A percentile compares a stretch with the other conserved stretches of the same genome.
Conservation (phyloP, 2,888 invertebrate species). For the Galeruca laticollis region DNA sequence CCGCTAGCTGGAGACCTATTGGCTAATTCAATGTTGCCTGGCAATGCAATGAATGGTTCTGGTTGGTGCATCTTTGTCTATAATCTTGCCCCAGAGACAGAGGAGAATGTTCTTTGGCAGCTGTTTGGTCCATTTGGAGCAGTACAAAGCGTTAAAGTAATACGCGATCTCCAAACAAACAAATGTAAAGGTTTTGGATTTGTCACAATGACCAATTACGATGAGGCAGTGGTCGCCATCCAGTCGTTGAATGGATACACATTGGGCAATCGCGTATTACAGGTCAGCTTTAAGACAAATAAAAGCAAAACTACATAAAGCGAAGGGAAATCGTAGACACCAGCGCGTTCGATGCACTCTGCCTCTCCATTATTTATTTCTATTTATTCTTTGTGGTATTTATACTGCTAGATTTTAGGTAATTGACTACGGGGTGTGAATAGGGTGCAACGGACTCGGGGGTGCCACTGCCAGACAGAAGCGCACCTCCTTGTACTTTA, state of each 20-base stretch:
- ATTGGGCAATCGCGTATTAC: constrained; percentile 93
- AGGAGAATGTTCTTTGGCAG: constrained; percentile 93
- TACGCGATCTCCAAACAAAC: constrained; percentile 73
- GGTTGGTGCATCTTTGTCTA: constrained; percentile 96
- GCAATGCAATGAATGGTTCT: constrained; percentile 86
- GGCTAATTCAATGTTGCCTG: constrained; percentile 84
- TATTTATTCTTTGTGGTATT: constrained; percentile 45
- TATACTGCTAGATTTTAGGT: constrained; percentile 46
- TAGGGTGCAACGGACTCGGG: constrained; percentile 51
- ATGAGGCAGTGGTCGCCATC: constrained; percentile 96
- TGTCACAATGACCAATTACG: constrained; percentile 98
- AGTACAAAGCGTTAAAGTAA: constrained; percentile 95
- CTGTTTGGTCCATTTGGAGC: constrained; percentile 97
- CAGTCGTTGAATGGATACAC: constrained; percentile 97
- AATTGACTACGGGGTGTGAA: constrained; percentile 46
- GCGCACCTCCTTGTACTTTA: constrained; percentile 55
- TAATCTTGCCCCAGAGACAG: constrained; percentile 91
- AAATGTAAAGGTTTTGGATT: constrained; percentile 99
- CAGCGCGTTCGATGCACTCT: constrained; percentile 52
- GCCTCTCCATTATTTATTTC: constrained; percentile 49
- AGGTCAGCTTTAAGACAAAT: constrained; percentile 97
- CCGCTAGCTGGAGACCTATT: constrained; percentile 79
- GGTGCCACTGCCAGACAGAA: constrained; percentile 51
- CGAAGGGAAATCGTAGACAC: constrained; percentile 57
- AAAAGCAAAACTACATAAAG: constrained; percentile 81